A percentile compares a stretch with the other conserved stretches of the same genome.
Evolutionary conservation across 2,888 invertebrate genomes (phyloP).

Genomic region (Dryadula phaetusa): DNA sequence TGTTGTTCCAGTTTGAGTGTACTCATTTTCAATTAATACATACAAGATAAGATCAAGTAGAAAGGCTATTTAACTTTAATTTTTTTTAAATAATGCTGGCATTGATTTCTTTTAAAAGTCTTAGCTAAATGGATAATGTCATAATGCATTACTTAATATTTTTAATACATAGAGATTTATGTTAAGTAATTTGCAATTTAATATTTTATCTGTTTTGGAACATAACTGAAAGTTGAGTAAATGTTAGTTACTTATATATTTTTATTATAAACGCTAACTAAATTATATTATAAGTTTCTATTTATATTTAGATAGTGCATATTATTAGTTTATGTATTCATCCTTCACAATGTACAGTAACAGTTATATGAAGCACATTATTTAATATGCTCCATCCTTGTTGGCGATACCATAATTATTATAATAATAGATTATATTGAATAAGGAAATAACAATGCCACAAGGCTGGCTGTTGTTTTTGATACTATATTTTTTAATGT

Average conservation of each 20-base stretch:
- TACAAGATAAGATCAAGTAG: conserved; percentile 3
- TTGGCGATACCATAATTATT: neutral
- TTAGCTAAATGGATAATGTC: neutral
- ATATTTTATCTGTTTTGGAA: neutral
- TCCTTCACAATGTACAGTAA: neutral
- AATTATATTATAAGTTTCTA: no score
- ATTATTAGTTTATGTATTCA: no score
- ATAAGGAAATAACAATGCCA: neutral
- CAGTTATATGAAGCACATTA: conserved; percentile 10
- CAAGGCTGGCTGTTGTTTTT: neutral
- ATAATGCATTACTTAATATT: no score
- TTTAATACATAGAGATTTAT: no score
- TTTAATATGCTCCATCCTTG: conserved; percentile 21
- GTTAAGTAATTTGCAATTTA: neutral
- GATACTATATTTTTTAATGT: neutral
- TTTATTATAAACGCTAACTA: no score
- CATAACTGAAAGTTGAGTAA: no score
- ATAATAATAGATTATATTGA: neutral
- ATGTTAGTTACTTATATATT: no score
- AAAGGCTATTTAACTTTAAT: neutral
- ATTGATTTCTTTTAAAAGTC: neutral
- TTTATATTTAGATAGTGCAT: no score
- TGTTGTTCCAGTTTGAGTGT: neutral
- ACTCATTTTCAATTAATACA: conserved; percentile 18
- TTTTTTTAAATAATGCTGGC: neutral